A percentile compares a stretch with the other conserved stretches of the same genome.
phyloP scores from a whole-genome alignment of 2,888 invertebrate genomes.

The Drosophila macrospina region DNA sequence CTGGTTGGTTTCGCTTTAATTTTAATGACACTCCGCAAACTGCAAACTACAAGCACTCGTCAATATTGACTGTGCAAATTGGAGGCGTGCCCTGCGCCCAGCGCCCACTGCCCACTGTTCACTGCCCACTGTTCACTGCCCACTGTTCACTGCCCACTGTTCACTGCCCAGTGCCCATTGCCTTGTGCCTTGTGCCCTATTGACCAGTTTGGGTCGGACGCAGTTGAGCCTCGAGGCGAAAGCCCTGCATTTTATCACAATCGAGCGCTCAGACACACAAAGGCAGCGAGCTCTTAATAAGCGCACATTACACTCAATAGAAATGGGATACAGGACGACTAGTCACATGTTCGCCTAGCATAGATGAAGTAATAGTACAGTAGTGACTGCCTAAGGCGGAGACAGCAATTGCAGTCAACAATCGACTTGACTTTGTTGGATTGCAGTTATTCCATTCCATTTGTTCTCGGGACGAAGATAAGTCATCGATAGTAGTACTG shows the following conservation, averaged over 20 bases:
- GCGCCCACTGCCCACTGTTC: no score
- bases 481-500: no score
- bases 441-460: no score
- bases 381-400: background rate
- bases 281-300: slow-evolving; percentile 39
- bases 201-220: slow-evolving; percentile 13
- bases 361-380: slow-evolving; percentile 10
- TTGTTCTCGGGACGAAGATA: no score
- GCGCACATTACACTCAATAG: slow-evolving; percentile 34
- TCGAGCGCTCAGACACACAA: slow-evolving; percentile 4
- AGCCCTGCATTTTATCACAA: slow-evolving; percentile 24
- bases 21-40: slow-evolving; percentile 47
- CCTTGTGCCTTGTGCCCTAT: background rate
- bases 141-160: no score
- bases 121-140: background rate
- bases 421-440: no score
- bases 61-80: slow-evolving; percentile 63
- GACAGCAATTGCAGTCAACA: background rate
- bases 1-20: slow-evolving; percentile 54
- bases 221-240: slow-evolving; percentile 26
- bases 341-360: background rate
- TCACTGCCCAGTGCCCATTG: no score
- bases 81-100: slow-evolving; percentile 51
- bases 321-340: slow-evolving; percentile 17
- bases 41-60: slow-evolving; percentile 40